A percentile compares a stretch with the other conserved stretches of the same genome.
These are phyloP conservation scores for Allophyes oxyacanthae DNA, from an alignment of 2,888 invertebrate genomes.

Conservation along the genomic window DNA sequence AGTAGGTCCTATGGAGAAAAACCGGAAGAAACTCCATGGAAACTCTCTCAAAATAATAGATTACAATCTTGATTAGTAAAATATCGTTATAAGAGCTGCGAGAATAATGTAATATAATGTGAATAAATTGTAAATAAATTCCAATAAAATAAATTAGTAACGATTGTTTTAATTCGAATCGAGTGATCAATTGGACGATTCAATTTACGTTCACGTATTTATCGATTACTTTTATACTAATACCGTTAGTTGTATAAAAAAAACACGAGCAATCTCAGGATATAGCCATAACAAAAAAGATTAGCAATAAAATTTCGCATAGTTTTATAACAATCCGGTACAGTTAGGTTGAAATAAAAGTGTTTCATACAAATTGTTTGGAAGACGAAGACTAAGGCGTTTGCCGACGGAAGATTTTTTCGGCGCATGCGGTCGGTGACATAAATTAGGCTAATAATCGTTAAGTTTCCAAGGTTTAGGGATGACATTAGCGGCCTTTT, in stretches of 20 bases:
- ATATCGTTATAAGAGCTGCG: too few species aligned
- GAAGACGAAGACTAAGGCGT: constrained; percentile 31
- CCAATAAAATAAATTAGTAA: constrained; percentile 13
- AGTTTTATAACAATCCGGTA: constrained; percentile 55
- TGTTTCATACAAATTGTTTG: constrained; percentile 41
- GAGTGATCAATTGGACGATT: constrained; percentile 26
- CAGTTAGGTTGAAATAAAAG: constrained; percentile 57
- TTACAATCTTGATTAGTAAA: too few species aligned
- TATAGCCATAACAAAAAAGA: constrained; percentile 37
- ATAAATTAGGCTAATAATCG: constrained; percentile 19
- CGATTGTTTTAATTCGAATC: constrained; percentile 36
- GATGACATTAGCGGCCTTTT: constrained; percentile 3
- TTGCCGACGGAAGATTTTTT: constrained; percentile 21
- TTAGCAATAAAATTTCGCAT: constrained; percentile 56
- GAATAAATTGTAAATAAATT: too few species aligned
- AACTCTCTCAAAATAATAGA: too few species aligned
- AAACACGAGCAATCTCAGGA: constrained; percentile 18
- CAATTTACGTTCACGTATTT: constrained; percentile 24
- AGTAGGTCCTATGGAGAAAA: too few species aligned
- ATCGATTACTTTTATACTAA: constrained; percentile 9
- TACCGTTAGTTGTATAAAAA: constrained; percentile 43
- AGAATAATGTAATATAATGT: too few species aligned
- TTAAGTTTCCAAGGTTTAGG: constrained; percentile 20
- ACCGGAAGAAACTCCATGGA: too few species aligned
- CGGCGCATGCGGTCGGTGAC: constrained; percentile 15